Evolutionary conservation across 2,888 invertebrate species (phyloP), one percentile per base, ranked within the genome.

Genomic region (Chirona hameri): DNA sequence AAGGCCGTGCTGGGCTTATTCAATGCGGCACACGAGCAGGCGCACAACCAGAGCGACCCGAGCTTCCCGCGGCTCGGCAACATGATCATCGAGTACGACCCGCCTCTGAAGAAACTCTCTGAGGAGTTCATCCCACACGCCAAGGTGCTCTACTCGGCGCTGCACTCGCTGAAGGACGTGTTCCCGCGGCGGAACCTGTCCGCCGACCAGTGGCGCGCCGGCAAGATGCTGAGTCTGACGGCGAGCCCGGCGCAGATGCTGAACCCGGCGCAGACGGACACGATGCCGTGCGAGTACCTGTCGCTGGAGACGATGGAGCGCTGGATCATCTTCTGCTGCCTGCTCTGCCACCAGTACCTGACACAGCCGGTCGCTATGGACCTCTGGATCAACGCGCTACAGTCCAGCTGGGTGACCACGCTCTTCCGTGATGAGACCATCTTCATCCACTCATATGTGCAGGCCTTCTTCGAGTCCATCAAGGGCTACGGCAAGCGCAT

Each of bases 111-210:
- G 87, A 99, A 98, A 87, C 90, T 99, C 0, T 93, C 96, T 0
- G 99, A 99, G 88, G 99, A 99, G 88, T 98, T 99, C 89, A 92
- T 95, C 60, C 97, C 98, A 0, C 98, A 99, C 88, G 93, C 95
- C 82, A 94, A 97, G 87, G 89, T 97, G 12, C 88, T 99, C 81
- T 91, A 93, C 82, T 93, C 93, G 87, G 98, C 98, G 2, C 89
- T 99, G 80, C 92, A 93, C 86, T 99, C 99, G 0, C 89, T 99
- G 24, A 93, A 93, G 88, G 92, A 93, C 84, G 93, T 98, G 65
- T 99, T 96, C 89, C 93, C 94, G 15, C 92, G 94, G 27, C 92
- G 99, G 84, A 99, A 98, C 88, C 90, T 96, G 24, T 92, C 95
- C 0, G 99, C 98, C 0, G 98, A 98, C 85, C 94, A 95, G 86